These are phyloP conservation scores for Cirrhinus mrigala DNA, from an alignment of 2,797 vertebrate genomes.

Conservation along the genomic window DNA sequence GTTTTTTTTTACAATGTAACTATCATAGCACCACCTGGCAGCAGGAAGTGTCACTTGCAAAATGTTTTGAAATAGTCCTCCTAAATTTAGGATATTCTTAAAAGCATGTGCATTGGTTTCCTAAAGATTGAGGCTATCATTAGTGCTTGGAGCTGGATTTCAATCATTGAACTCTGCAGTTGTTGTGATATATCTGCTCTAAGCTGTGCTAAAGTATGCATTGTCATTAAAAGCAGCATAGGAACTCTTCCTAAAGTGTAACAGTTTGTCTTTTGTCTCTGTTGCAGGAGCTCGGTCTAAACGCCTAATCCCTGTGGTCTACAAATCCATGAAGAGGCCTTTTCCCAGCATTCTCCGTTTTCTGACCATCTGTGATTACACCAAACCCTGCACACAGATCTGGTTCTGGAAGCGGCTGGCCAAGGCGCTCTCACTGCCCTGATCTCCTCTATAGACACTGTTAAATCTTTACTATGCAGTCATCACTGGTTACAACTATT, in stretches of 20 bases:
- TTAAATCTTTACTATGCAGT: not conserved
- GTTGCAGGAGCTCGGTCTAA: constrained; percentile 87
- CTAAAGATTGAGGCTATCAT: not conserved
- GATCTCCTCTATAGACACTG: constrained; percentile 1
- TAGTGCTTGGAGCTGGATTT: not conserved
- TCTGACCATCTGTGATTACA: constrained; percentile 95
- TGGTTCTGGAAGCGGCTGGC: constrained; percentile 96
- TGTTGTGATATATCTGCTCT: too few species aligned
- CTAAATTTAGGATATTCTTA: not conserved
- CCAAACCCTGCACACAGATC: constrained; percentile 87
- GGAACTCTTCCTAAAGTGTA: not conserved
- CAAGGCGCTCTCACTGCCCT: constrained; percentile 78
- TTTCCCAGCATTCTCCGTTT: constrained; percentile 95
- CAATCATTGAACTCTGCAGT: not conserved
- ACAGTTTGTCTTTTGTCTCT: constrained; percentile 11
- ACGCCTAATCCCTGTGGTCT: constrained; percentile 92
- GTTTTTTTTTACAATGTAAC: too few species aligned
- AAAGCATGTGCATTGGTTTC: not conserved
- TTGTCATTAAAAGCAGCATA: not conserved
- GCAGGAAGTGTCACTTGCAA: not conserved
- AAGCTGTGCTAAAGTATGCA: not conserved
- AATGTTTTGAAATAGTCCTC: not conserved
- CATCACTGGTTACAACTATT: not conserved
- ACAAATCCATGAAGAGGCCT: constrained; percentile 88
- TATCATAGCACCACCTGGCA: not conserved